These are phyloP conservation scores for Stenurella melanura DNA, from an alignment of 2,888 invertebrate species.

Conservation along the genomic window DNA sequence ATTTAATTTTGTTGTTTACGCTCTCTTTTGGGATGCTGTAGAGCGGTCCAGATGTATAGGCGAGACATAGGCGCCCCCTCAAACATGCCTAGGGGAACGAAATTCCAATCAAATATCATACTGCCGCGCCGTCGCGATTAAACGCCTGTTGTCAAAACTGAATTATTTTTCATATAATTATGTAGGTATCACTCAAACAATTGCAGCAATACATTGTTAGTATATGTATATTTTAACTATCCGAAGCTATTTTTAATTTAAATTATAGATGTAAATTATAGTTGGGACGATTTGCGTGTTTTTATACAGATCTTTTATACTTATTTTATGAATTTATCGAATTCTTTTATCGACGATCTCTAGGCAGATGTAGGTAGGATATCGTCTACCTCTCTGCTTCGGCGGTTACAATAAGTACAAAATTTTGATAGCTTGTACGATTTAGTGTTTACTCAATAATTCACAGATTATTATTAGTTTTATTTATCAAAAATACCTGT, in stretches of 20 bases:
- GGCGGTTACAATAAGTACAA: too few species aligned
- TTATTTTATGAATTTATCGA: background rate
- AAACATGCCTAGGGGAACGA: background rate
- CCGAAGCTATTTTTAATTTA: background rate
- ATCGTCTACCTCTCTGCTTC: background rate
- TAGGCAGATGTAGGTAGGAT: background rate
- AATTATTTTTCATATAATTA: background rate
- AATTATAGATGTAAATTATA: background rate
- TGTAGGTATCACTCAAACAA: too few species aligned
- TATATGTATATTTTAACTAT: too few species aligned
- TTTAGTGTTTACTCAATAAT: background rate
- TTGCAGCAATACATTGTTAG: too few species aligned
- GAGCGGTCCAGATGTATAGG: conserved; percentile 37
- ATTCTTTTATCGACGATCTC: background rate
- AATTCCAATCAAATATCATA: too few species aligned
- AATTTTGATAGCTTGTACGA: too few species aligned
- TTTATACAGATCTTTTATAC: background rate
- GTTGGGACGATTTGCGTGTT: background rate
- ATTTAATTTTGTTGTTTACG: conserved; percentile 23
- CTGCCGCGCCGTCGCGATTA: too few species aligned
- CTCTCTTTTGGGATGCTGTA: conserved; percentile 26
- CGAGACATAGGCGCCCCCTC: conserved; percentile 14
- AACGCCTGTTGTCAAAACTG: background rate
- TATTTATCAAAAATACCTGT: background rate
- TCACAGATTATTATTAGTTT: conserved; percentile 7